Base-by-base conservation (phyloP, 2,888 invertebrate species). In the Emmelina monodactyla region DNA sequence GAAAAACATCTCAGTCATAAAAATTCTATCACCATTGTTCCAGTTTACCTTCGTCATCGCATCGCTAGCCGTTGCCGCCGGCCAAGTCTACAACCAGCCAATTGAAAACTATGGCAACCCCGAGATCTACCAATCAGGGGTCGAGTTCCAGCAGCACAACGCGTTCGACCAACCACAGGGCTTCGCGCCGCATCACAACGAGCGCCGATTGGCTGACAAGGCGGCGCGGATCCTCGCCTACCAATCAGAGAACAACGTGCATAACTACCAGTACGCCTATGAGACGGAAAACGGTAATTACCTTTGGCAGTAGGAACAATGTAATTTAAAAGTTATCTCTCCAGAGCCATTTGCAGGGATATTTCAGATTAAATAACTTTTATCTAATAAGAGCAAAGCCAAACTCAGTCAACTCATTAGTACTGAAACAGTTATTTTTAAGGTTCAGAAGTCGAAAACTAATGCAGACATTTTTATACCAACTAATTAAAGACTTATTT, bases 251-350 rank as follows among this genome's bases (percentile, higher is more conserved):
- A 60, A 48, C 10, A 50, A 72, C 35, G 68, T 58, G 0, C 68
- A 73, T 25, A 58, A 57, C 25, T 79, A 78, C 35, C 56, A 64
- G 14, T 72, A 68, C 38, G 73, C 82, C 13, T 87, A 82, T 55
- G 85, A 85, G 47, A 86, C 87, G 42, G 86, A 84, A 45, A 86
- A 87, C 55, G 85, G 86, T 75, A 38, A 58, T 50, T 25, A 3
- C 25, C 11, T n/a, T 10, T 25, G 5, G 19, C 9, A 19, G n/a
- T n/a, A n/a, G n/a, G n/a, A n/a, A n/a, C n/a, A n/a, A n/a, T n/a
- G n/a, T n/a, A n/a, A n/a, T n/a, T n/a, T n/a, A n/a, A n/a, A n/a
- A n/a, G n/a, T n/a, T n/a, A n/a, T n/a, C n/a, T n/a, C n/a, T n/a
- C n/a, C n/a, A n/a, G n/a, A n/a, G n/a, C n/a, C n/a, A n/a, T n/a